phyloP scores from a whole-genome alignment of 1,140 invertebrate genomes.

The Cherax destructor region DNA sequence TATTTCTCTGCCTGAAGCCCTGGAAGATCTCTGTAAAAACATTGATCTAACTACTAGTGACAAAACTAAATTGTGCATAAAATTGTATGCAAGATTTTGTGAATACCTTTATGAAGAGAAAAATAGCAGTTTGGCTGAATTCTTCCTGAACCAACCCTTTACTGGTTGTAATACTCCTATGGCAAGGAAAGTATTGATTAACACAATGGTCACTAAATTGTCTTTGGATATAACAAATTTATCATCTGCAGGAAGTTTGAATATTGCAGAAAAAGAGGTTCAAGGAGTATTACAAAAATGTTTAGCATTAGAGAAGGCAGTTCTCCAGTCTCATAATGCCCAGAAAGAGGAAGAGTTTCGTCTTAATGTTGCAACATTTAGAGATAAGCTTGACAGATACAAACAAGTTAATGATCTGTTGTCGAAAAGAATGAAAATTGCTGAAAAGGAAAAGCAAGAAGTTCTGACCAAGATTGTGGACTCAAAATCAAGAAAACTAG shows the following conservation, averaged over 20 bases:
- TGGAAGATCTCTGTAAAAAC: constrained; percentile 32
- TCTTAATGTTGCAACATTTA: constrained; percentile 3
- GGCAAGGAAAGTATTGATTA: constrained; percentile 24
- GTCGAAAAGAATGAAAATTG: constrained; percentile 3
- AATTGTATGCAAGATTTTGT: constrained; percentile 49
- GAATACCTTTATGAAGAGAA: constrained; percentile 52
- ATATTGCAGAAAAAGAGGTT: constrained; percentile 24
- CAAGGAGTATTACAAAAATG: background rate
- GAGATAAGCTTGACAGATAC: constrained; percentile 3
- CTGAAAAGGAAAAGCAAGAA: constrained; percentile 33
- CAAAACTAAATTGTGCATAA: constrained; percentile 38
- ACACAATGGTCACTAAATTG: background rate
- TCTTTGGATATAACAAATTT: background rate
- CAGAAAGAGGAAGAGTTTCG: background rate
- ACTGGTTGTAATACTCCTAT: background rate
- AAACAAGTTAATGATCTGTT: constrained; percentile 24
- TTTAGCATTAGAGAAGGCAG: constrained; percentile 17
- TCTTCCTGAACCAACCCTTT: constrained; percentile 48
- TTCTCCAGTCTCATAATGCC: background rate
- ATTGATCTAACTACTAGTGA: constrained; percentile 22
- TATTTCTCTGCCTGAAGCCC: constrained; percentile 33
- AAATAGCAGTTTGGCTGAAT: constrained; percentile 23
- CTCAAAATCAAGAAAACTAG: background rate
- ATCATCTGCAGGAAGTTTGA: background rate
- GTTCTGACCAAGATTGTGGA: background rate